Base-by-base conservation (phyloP, 2,888 invertebrate species). In the Hesperia comma region DNA sequence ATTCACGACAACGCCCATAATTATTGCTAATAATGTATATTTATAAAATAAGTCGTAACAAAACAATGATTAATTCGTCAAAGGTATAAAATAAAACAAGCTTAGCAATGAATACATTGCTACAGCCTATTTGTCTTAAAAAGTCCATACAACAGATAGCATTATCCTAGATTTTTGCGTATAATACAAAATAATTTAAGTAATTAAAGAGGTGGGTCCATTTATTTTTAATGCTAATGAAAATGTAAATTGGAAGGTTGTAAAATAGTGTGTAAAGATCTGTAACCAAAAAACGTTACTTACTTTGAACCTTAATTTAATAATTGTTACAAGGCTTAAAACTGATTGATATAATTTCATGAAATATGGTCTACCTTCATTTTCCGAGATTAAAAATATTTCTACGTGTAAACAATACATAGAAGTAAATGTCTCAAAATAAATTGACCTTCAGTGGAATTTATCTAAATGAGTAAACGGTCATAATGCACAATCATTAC, bases 191-290 rank as follows among this genome's bases (percentile, higher is more conserved):
- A 70, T 53, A 58, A 61, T 69, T 67, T 71, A 69, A 69, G 66
- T 69, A 69, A 57, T 68, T 69, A 63, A 66, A 69, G 67, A 69
- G 71, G 71, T 71, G 71, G 71, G 69, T 40, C 49, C 63, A 51
- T 63, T 62, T 40, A 51, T 49, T 57, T 63, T 57, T 55, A 57
- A 43, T 40, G 26, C 17, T 56, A 51, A 61, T 14, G 12, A 53
- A n/a, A 26, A 61, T 33, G 15, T 21, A 53, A 19, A 19, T 19
- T 51, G 33, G 19, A 17, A 56, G 10, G 19, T 56, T 40, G 40
- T 51, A 53, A 40, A 40, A 61, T 12, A 58, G n/a, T 12, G n/a
- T 32, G 17, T 14, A 12, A 49, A 49, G 12, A 49, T 49, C 49
- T 10, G 49, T 17, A 49, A 19, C 12, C 49, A 49, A 12, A 10